Base-by-base conservation (phyloP, 2,797 vertebrate species). In the Phoxinus dragarum region DNA sequence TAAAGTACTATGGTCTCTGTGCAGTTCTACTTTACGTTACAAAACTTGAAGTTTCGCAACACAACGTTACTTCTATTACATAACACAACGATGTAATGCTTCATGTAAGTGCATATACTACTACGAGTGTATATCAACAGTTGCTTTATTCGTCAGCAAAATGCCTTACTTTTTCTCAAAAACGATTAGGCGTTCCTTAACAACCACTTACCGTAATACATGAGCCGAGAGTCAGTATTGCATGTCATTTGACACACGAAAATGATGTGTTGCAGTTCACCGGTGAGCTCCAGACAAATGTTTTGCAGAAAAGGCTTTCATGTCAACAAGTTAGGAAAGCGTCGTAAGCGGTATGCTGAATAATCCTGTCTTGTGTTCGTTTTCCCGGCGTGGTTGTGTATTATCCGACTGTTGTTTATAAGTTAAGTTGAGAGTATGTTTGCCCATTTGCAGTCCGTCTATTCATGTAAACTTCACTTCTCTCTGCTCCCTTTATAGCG, bases 11-110 rank as follows among this genome's bases (percentile, higher is more conserved):
- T 12, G 44, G 31, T 78, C 44, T 76, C 16, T 49, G 17, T 54
- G 80, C 36, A 56, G 36, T 75, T 79, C 52, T 49, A 79, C 56
- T 66, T 73, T 84, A 71, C 59, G 27, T 23, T 74, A 75, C 16
- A 81, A 66, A 86, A 82, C 56, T 44, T 66, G 12, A 83, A 90
- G 93, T 94, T 95, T 95, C 93, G 90, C 94, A 94, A 94, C 86
- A 89, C 54, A 49, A 49, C 16, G 47, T 49, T 85, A 12, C 87
- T 91, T 88, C 80, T 80, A 87, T 95, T 94, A 93, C 93, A 92
- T 93, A 94, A 95, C 89, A 89, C 69, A 76, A 68, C 31, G 85
- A 89, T 88, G 66, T 27, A 84, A 44, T 80, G 79, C 40, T 66
- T 81, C 40, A 71, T 67, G 72, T 61, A 81, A 85, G n/a, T 67